Conservation (phyloP, 2,888 invertebrate species). For the Pheosia tremula region DNA sequence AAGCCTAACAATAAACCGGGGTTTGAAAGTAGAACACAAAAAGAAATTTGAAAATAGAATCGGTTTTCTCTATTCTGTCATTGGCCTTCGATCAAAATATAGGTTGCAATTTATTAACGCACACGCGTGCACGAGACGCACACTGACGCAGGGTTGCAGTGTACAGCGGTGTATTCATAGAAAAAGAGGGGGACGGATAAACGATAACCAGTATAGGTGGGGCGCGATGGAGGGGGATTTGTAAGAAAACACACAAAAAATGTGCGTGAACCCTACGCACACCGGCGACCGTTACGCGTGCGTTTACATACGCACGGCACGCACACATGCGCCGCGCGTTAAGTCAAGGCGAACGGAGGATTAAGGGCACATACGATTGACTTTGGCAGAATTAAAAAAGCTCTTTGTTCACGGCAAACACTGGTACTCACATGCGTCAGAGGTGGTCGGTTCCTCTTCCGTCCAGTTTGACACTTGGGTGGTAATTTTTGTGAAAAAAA, state of each 20-base stretch:
- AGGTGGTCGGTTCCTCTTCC: slow-evolving; percentile 80
- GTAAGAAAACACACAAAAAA: slow-evolving; percentile 77
- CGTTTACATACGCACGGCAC: slow-evolving; percentile 54
- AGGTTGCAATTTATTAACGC: slow-evolving; percentile 80
- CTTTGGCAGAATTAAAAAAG: slow-evolving; percentile 44
- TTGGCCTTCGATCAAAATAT: slow-evolving; percentile 82
- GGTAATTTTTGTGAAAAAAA: slow-evolving; percentile 77
- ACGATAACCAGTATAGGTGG: slow-evolving; percentile 72
- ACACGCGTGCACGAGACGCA: slow-evolving; percentile 62
- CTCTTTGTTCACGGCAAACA: slow-evolving; percentile 43
- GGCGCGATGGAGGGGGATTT: slow-evolving; percentile 66
- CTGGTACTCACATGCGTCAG: slow-evolving; percentile 81
- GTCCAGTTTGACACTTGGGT: slow-evolving; percentile 84
- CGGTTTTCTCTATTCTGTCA: slow-evolving; percentile 60
- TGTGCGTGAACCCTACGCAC: slow-evolving; percentile 78
- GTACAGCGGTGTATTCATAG: slow-evolving; percentile 68
- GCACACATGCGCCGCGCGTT: slow-evolving; percentile 44
- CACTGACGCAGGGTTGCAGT: slow-evolving; percentile 48
- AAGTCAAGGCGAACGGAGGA: slow-evolving; percentile 67
- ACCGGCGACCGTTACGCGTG: slow-evolving; percentile 48
- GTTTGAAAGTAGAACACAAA: slow-evolving; percentile 13
- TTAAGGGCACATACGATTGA: slow-evolving; percentile 61
- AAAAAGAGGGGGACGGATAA: slow-evolving; percentile 83
- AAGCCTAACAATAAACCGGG: background rate
- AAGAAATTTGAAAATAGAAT: slow-evolving; percentile 40